Conservation (phyloP, 1,140 invertebrate genomes). For the Drosophila sucinea region DNA sequence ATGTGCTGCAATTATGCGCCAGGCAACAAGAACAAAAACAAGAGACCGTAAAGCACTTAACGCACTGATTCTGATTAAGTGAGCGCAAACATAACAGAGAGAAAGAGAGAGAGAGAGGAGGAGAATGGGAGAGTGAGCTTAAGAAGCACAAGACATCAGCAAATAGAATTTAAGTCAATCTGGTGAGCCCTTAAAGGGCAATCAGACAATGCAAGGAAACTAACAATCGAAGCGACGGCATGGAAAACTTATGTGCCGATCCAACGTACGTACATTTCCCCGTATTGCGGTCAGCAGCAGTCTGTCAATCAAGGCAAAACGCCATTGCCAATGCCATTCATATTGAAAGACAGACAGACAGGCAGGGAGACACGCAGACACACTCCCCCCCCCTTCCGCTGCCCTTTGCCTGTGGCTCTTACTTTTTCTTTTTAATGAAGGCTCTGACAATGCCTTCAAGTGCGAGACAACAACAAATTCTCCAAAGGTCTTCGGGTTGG, state of each 20-base stretch:
- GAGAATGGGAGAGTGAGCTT: background rate
- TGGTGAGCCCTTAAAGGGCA: conserved; percentile 48
- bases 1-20: conserved; percentile 76
- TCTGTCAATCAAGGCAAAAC: conserved; percentile 74
- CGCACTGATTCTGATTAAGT: conserved; percentile 77
- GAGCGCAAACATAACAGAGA: conserved; percentile 36
- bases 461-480: conserved; percentile 58
- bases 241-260: background rate
- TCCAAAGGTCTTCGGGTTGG: conserved; percentile 25
- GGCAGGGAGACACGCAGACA: conserved; percentile 6
- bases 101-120: conserved; percentile 11
- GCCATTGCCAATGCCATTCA: conserved; percentile 58
- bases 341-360: conserved; percentile 27
- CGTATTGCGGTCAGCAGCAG: conserved; percentile 71
- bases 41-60: conserved; percentile 66
- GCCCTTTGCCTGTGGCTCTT: conserved; percentile 19
- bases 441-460: conserved; percentile 76
- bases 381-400: background rate
- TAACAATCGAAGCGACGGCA: background rate
- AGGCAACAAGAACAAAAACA: conserved; percentile 45
- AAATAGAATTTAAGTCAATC: conserved; percentile 27
- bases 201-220: conserved; percentile 35
- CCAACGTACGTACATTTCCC: conserved; percentile 36
- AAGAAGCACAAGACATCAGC: conserved; percentile 6
- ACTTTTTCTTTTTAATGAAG: conserved; percentile 63